A percentile compares a stretch with the other conserved stretches of the same genome.
These are phyloP conservation scores for Bufo gargarizans DNA, from an alignment of 2,113 vertebrate genomes.

Conservation along the genomic window DNA sequence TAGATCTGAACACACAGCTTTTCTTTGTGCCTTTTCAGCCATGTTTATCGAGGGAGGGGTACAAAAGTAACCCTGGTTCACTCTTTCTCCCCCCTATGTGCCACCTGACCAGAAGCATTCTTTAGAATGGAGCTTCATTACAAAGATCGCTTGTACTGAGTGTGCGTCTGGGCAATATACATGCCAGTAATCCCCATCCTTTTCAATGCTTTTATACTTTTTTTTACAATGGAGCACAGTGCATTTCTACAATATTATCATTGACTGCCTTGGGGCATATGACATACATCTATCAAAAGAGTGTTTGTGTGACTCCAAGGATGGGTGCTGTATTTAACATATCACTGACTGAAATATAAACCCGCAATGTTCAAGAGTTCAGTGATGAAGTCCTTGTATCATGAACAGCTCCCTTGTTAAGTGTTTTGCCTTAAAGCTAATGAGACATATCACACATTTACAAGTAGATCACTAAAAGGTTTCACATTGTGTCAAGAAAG, in stretches of 20 bases:
- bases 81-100: constrained; percentile 34
- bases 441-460: constrained; percentile 36
- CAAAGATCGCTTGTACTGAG: constrained; percentile 56
- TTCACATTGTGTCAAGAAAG: constrained; percentile 11
- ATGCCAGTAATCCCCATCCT: constrained; percentile 58
- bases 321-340: constrained; percentile 58
- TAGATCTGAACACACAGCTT: constrained; percentile 37
- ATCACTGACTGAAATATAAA: constrained; percentile 58
- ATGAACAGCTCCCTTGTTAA: constrained; percentile 53
- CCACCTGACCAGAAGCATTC: constrained; percentile 58
- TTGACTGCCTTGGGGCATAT: constrained; percentile 59
- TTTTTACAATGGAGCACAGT: constrained; percentile 57
- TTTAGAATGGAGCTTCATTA: constrained; percentile 51
- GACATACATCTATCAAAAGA: constrained; percentile 59
- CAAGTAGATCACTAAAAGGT: constrained; percentile 34
- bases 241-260: constrained; percentile 60
- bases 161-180: constrained; percentile 54
- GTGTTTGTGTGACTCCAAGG: constrained; percentile 56
- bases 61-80: constrained; percentile 51
- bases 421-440: constrained; percentile 52
- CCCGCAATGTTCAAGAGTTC: constrained; percentile 54
- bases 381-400: constrained; percentile 34
- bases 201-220: constrained; percentile 59
- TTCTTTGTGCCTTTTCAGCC: constrained; percentile 44
- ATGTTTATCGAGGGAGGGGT: constrained; percentile 39